phyloP scores from a whole-genome alignment of 2,888 invertebrate genomes.

The Omphaloscelis lunosa region DNA sequence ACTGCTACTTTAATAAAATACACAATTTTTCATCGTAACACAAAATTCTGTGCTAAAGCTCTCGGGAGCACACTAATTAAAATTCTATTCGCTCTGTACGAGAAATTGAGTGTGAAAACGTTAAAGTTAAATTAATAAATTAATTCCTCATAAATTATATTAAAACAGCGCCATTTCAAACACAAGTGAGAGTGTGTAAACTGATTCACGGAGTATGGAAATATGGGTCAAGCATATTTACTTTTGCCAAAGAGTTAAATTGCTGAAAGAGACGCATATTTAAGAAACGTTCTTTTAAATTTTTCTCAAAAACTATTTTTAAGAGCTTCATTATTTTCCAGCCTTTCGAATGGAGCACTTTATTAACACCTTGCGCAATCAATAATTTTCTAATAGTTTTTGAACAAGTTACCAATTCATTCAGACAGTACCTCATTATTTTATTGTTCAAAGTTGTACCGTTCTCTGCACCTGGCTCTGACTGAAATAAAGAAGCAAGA shows the following conservation, averaged over 20 bases:
- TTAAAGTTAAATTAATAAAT: constrained; percentile 46
- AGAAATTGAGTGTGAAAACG: constrained; percentile 51
- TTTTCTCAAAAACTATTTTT: background rate
- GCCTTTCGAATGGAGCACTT: background rate
- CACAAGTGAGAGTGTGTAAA: constrained; percentile 57
- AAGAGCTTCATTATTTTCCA: background rate
- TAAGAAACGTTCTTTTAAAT: background rate
- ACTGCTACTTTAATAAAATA: constrained; percentile 9
- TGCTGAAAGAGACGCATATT: constrained; percentile 43
- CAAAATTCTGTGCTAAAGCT: constrained; percentile 20
- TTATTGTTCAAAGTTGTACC: background rate
- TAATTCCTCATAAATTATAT: constrained; percentile 44
- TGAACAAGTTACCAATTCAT: background rate
- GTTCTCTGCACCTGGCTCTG: background rate
- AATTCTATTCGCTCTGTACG: constrained; percentile 48
- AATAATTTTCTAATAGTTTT: too few relatives aligned
- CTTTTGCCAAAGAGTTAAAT: constrained; percentile 29
- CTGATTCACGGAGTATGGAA: constrained; percentile 67
- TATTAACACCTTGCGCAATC: background rate
- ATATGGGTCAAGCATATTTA: constrained; percentile 69
- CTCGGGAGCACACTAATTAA: constrained; percentile 41
- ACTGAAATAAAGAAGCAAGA: background rate
- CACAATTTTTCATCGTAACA: constrained; percentile 15
- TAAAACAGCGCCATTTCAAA: constrained; percentile 46
- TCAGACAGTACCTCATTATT: background rate